Evolutionary conservation across 1,140 invertebrate species (phyloP).

Genomic region (Ylistrum balloti): DNA sequence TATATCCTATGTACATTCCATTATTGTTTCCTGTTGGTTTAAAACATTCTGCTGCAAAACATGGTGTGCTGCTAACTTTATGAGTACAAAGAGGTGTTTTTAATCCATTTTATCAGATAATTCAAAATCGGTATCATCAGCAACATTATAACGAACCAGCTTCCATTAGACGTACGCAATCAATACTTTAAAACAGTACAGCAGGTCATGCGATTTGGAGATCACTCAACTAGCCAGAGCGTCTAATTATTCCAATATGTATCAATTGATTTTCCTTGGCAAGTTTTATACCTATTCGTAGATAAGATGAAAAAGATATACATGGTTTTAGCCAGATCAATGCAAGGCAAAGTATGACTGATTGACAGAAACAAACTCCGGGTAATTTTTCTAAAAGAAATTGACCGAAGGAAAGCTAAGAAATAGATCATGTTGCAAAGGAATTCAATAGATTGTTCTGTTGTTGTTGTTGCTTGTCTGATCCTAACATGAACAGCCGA

Average conservation of each 20-base stretch:
- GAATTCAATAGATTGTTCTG: background rate
- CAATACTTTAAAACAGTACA: slow-evolving; percentile 21
- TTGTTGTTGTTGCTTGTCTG: background rate
- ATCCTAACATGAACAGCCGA: background rate
- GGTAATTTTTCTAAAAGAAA: slow-evolving; percentile 5
- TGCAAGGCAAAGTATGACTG: background rate
- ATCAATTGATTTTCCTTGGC: slow-evolving; percentile 15
- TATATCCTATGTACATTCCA: slow-evolving; percentile 14
- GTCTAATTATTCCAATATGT: slow-evolving; percentile 40
- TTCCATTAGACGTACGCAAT: background rate
- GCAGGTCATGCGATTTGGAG: slow-evolving; percentile 11
- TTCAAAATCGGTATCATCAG: slow-evolving; percentile 24
- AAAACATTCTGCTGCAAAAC: slow-evolving; percentile 8
- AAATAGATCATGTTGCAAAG: background rate
- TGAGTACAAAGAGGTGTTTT: background rate
- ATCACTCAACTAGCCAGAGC: background rate
- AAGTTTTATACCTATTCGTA: slow-evolving; percentile 8
- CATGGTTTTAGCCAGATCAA: background rate
- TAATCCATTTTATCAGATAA: slow-evolving; percentile 29
- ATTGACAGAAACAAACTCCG: background rate
- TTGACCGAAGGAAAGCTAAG: background rate
- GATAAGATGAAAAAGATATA: background rate
- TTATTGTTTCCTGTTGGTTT: background rate
- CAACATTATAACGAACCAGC: slow-evolving; percentile 10
- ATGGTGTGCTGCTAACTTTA: background rate